phyloP scores from a whole-genome alignment of 1,140 invertebrate species.

The Drosophila bifasciata region DNA sequence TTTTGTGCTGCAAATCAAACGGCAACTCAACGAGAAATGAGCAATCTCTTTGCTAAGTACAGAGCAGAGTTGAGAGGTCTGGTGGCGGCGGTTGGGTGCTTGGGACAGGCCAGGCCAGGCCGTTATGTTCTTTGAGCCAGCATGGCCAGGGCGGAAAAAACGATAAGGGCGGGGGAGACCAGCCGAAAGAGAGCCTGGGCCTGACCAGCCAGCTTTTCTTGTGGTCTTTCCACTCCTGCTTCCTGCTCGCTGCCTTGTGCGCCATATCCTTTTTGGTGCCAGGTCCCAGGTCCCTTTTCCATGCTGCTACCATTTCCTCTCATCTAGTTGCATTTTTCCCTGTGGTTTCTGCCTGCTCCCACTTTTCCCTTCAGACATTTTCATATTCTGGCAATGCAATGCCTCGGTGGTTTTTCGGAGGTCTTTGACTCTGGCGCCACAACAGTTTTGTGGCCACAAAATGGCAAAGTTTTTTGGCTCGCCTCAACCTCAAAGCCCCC shows the following conservation, averaged over 20 bases:
- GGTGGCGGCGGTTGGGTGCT: background rate
- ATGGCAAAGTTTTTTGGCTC: constrained; percentile 37
- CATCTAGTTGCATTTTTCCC: background rate
- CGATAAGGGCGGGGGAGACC: constrained; percentile 20
- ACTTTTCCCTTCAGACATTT: background rate
- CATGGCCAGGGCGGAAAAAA: constrained; percentile 49
- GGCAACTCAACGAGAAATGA: constrained; percentile 40
- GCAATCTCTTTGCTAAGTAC: constrained; percentile 1
- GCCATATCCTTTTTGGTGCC: background rate
- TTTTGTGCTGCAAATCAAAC: constrained; percentile 50
- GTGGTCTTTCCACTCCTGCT: background rate
- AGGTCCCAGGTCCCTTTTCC: too few relatives aligned
- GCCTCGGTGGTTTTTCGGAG: background rate
- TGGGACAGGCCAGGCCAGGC: too few relatives aligned
- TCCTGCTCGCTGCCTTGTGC: background rate
- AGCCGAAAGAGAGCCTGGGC: background rate
- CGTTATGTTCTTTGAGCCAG: constrained; percentile 13
- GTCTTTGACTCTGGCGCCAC: constrained; percentile 20
- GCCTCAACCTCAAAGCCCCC: background rate
- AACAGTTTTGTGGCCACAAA: constrained; percentile 33
- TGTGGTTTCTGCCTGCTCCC: background rate
- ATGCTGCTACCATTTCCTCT: background rate
- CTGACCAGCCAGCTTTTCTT: background rate
- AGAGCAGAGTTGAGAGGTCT: too few relatives aligned
- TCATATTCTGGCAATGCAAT: background rate